Conservation (phyloP, 2,113 vertebrate species). For the Tapirus terrestris region DNA sequence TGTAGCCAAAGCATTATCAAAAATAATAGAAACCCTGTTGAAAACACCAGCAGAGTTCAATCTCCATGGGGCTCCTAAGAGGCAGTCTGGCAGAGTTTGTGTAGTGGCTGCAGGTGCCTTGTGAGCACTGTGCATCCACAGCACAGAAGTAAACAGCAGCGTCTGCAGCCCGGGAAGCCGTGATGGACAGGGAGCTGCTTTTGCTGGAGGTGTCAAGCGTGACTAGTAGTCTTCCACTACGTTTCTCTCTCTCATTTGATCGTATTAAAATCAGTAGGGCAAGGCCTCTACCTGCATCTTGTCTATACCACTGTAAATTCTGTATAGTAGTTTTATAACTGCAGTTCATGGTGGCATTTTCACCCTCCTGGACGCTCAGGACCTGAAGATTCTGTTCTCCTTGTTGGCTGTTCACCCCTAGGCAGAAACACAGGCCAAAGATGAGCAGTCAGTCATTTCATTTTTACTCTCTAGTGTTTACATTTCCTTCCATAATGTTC, state of each 20-base stretch:
- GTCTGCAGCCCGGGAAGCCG: neutral
- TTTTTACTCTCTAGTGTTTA: neutral
- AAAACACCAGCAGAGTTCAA: neutral
- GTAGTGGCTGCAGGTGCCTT: neutral
- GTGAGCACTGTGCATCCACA: neutral
- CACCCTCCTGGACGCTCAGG: slow-evolving; percentile 29
- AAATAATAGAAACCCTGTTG: neutral
- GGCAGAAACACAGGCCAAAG: neutral
- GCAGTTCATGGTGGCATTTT: slow-evolving; percentile 32
- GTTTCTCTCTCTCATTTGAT: slow-evolving; percentile 7
- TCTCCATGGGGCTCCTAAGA: neutral
- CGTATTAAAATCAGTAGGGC: neutral
- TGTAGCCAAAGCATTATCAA: neutral
- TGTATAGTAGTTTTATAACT: neutral
- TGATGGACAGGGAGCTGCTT: slow-evolving; percentile 11
- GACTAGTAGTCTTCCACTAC: neutral
- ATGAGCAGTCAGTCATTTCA: neutral
- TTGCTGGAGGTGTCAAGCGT: neutral
- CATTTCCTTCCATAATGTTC: neutral
- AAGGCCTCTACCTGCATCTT: neutral
- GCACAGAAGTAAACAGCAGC: slow-evolving; percentile 39
- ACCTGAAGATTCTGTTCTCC: neutral
- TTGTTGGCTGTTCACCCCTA: slow-evolving; percentile 50
- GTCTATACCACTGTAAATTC: neutral
- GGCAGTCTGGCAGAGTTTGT: neutral